phyloP scores from a whole-genome alignment of 2,113 vertebrate species.

The Vulpes lagopus region DNA sequence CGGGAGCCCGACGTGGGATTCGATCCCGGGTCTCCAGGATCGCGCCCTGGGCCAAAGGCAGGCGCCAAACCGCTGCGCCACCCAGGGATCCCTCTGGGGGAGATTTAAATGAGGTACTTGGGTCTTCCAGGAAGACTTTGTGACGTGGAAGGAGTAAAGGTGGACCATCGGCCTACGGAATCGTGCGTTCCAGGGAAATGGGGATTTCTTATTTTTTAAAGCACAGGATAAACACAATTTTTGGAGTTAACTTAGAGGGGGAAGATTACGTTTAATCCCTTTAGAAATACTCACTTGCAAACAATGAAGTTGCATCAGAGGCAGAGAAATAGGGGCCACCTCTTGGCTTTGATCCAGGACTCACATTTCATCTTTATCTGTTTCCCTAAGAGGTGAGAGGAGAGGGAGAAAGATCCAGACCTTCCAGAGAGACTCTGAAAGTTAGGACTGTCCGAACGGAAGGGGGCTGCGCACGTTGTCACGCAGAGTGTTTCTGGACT shows the following conservation, averaged over 20 bases:
- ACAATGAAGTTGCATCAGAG: neutral
- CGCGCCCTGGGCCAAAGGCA: too few species aligned
- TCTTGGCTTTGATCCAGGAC: neutral
- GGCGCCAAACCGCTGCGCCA: too few species aligned
- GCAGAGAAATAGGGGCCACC: neutral
- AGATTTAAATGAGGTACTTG: neutral
- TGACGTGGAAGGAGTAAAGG: neutral
- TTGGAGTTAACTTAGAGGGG: neutral
- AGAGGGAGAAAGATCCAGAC: rapidly evolving
- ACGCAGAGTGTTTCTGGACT: rapidly evolving
- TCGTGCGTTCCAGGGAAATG: neutral
- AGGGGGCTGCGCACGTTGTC: neutral
- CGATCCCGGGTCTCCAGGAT: too few species aligned
- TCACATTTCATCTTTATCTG: neutral
- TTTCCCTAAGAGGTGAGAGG: neutral
- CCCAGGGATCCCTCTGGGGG: too few species aligned
- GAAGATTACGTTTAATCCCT: neutral
- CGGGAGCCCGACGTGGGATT: too few species aligned
- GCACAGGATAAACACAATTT: neutral
- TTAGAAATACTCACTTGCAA: neutral
- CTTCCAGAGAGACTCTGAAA: neutral
- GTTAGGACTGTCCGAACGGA: rapidly evolving
- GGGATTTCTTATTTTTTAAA: neutral
- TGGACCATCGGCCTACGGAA: neutral
- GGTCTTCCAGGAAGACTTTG: neutral